Conservation (phyloP, 2,113 vertebrate genomes). For the Ammospiza caudacuta region DNA sequence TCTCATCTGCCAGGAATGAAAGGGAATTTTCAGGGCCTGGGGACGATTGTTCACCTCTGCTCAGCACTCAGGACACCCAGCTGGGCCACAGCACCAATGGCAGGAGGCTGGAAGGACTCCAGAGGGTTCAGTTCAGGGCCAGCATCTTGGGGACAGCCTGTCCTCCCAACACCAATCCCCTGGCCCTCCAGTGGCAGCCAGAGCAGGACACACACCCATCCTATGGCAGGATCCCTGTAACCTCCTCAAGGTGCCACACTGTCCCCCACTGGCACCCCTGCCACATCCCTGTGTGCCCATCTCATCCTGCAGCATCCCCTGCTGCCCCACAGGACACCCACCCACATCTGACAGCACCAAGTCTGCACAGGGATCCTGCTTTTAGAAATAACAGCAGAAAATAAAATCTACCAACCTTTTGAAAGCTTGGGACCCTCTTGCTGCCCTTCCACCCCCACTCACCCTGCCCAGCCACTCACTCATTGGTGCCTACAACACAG, state of each 20-base stretch:
- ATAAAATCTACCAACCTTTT: background rate
- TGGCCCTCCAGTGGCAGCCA: rapidly evolving
- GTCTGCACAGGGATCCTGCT: background rate
- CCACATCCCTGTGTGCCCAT: background rate
- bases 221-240: background rate
- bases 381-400: background rate
- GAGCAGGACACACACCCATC: too few relatives aligned
- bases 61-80: background rate
- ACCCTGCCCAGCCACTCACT: rapidly evolving
- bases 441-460: background rate
- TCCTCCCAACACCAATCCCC: background rate
- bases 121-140: rapidly evolving
- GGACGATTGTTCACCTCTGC: background rate
- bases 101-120: background rate
- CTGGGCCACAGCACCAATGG: background rate
- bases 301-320: background rate
- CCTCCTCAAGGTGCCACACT: background rate
- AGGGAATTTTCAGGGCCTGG: background rate
- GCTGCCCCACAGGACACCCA: background rate
- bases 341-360: rapidly evolving
- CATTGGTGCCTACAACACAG: background rate
- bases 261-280: background rate
- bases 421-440: rapidly evolving
- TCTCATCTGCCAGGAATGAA: background rate
- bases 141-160: background rate